Percentiles rank a stretch among this genome's conserved stretches.
Evolutionary conservation across 2,797 vertebrate species (phyloP).

Genomic region (Argyrosomus regius): DNA sequence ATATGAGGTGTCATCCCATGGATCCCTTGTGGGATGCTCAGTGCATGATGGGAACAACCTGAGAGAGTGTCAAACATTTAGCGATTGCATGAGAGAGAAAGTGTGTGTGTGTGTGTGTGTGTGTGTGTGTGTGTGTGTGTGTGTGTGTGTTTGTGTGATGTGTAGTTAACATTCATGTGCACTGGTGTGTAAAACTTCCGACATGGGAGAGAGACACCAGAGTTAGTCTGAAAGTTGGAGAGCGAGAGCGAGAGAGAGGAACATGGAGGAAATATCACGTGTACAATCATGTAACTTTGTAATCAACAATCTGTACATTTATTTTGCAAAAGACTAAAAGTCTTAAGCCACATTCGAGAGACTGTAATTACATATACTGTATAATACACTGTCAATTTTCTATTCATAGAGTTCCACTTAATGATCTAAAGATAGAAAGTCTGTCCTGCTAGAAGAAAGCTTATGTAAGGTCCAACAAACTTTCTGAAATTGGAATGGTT

Average conservation of each 20-base stretch:
- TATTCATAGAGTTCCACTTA: too few species aligned
- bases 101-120: constrained; percentile 9
- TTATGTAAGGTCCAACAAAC: too few species aligned
- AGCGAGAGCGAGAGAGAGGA: not conserved
- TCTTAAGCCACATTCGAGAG: too few species aligned
- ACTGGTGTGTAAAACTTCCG: constrained; percentile 32
- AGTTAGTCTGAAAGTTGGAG: not conserved
- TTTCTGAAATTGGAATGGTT: not conserved
- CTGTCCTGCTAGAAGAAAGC: too few species aligned
- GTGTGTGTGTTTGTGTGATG: not conserved
- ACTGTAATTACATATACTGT: too few species aligned
- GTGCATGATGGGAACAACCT: not conserved
- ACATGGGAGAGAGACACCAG: constrained; percentile 15
- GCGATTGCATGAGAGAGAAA: not conserved
- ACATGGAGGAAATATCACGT: not conserved
- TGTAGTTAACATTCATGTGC: constrained; percentile 27
- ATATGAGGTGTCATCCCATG: constrained; percentile 45
- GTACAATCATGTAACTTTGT: not conserved
- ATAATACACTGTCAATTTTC: too few species aligned
- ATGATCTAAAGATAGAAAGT: too few species aligned
- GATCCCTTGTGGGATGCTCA: constrained; percentile 27
- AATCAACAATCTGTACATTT: not conserved
- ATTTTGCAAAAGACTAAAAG: too few species aligned
- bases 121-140: constrained; percentile 18
- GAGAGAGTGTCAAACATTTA: constrained; percentile 40